Evolutionary conservation across 2,888 invertebrate genomes (phyloP), one percentile per base, ranked within the genome.

Genomic region (Pyrrhia umbra): DNA sequence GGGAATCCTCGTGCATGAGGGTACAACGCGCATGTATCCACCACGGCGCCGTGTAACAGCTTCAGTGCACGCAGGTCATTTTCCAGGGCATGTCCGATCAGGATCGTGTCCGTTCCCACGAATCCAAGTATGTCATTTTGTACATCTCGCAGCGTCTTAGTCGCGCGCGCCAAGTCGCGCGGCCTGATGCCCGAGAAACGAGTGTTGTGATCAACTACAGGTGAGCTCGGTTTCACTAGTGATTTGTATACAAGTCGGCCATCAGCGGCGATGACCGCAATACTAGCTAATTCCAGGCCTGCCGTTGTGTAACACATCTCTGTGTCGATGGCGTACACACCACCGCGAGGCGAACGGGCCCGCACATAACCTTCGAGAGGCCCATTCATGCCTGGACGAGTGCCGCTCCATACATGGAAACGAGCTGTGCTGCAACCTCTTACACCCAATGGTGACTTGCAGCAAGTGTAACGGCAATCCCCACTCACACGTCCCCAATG

Each of bases 11-110:
- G 95, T 62, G 96, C 95, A 87, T 99, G 99, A 0, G 99, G 98
- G 89, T 98, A 99, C 39, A 97, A 92, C 20, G 98, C 96, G 25
- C 98, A 96, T 0, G 99, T 99, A 86, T 99, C 99, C 58, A 99
- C 97, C 8, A 99, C 97, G 0, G 96, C 96, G 2, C 95, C 92
- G 86, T 99, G 99, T 8, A 98, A 95, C 42, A 99, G 94, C 86
- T 97, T 97, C 62, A 99, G 90, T 0, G 97, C 98, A 16, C 98
- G 95, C 58, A 99, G 94, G 93, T 99, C 99, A 88, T 98, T 98
- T 83, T 99, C 99, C 75, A 99, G 94, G 18, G 98, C 98, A 91
- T 99, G 99, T 0, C 99, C 99, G 67, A 99, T 97, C 4, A 99
- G 95, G 60, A 99, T 98, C 5, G 99, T 98, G 66, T 98, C 97